Evolutionary conservation across 1,140 invertebrate species (phyloP), one percentile per base, ranked within the genome.

Genomic region (Chironomus striatipennis): DNA sequence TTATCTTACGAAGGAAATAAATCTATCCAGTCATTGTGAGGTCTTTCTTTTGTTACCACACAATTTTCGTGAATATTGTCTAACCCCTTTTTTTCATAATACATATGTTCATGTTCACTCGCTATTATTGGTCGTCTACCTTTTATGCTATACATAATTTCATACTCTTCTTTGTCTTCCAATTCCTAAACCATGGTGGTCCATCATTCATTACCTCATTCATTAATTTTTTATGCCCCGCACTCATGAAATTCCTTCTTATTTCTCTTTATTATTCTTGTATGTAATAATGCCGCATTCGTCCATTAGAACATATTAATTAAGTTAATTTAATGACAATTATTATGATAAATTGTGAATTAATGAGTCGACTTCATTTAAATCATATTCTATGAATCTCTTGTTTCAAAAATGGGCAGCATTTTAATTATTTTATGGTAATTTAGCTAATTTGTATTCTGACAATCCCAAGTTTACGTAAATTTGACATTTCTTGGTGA

Each of bases 251-350:
- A n/a, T n/a, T n/a, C n/a, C n/a, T n/a, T n/a, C n/a, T n/a, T n/a
- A n/a, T n/a, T n/a, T n/a, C n/a, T n/a, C n/a, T n/a, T 57, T 70
- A 0, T 70, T 21, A 70, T 70, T 70, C 6, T 70, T 18, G 4
- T 17, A 10, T 18, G 18, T 20, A 20, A 17, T 9, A 70, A 70
- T 70, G 65, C n/a, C 20, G 17, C 9, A 18, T 1, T 34, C 24
- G 64, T 7, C 15, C n/a, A 67, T 67, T 8, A 21, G 65, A 2
- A 10, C 17, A 70, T 57, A 7, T 70, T 70, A n/a, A 70, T 70
- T 70, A 18, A 70, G 65, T 70, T 70, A 70, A 70, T 70, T 70
- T 70, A 17, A 70, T 70, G 65, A 70, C 65, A 70, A 70, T 70
- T 70, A 70, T 70, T 70, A 70, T 70, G 65, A 70, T 70, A 21